Percentiles rank a stretch among this genome's conserved stretches.
Conservation (phyloP, 2,113 vertebrate species). For the Pan paniscus region DNA sequence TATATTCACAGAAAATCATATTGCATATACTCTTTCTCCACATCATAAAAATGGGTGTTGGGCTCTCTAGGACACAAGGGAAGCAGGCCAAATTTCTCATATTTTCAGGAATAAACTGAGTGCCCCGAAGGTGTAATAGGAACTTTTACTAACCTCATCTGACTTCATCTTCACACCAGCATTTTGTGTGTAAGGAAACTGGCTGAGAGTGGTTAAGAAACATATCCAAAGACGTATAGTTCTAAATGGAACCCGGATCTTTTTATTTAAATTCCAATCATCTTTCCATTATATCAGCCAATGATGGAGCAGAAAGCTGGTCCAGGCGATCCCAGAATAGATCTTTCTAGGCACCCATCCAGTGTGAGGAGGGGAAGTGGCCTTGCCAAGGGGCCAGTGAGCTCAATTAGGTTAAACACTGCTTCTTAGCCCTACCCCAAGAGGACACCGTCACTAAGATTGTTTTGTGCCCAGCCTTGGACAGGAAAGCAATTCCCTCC, state of each 20-base stretch:
- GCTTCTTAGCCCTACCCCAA: not conserved
- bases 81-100: not conserved
- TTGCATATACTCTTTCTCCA: not conserved
- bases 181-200: not conserved
- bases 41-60: not conserved
- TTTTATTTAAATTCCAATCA: not conserved
- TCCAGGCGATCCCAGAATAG: not conserved
- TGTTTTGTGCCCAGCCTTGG: not conserved
- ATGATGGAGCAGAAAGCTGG: not conserved
- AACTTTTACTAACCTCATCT: not conserved
- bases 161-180: not conserved
- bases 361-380: too few species aligned
- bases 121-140: rapidly evolving
- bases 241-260: not conserved
- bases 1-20: not conserved
- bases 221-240: not conserved
- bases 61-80: not conserved
- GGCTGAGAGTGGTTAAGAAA: not conserved
- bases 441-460: too few species aligned
- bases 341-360: not conserved
- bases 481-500: not conserved
- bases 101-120: not conserved
- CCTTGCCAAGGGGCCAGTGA: not conserved
- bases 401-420: not conserved
- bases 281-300: not conserved